Base-by-base conservation (phyloP, 2,113 vertebrate genomes). In the Rhinolophus ferrumequinum region DNA sequence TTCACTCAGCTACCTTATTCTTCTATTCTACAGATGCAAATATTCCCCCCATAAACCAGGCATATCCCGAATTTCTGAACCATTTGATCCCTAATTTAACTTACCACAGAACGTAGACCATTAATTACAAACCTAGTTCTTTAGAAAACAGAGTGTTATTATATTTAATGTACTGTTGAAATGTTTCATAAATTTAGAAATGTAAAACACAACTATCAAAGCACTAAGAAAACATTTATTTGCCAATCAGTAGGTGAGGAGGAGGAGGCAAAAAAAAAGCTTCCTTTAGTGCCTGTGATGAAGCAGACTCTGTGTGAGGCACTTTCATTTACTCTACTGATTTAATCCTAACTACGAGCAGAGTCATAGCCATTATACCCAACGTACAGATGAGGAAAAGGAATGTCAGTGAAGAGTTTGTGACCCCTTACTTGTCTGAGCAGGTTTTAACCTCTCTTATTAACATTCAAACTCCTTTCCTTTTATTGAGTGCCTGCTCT, bases 381-480 rank as follows among this genome's bases (percentile, higher is more conserved):
- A 14, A 77, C 0, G 70, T 30, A 89, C 9, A 93, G 54, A 56
- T 26, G 22, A 96, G 33, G 22, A 75, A 82, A 92, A 81, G 13
- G 28, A 92, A 21, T 64, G 21, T 82, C 10, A 26, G 10, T 28
- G 5, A 72, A 67, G 2, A 66, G 15, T 67, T 12, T 83, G 41
- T 82, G 47, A 11, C 67, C 64, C 92, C 24, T 92, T 86, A 54
- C 35, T 69, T 75, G 38, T 81, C 38, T 80, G 30, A 87, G 33
- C 1, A 86, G 35, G 14, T 91, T 89, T 88, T 35, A 30, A 83
- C n/a, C 24, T 70, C 19, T 69, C 38, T 91, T 18, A 69, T 88
- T 87, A 73, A 83, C 47, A 96, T 96, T 70, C 44, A 66, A 28
- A 86, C 50, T 22, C 33, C 24, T 69, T 64, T 92, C n/a, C 69